A percentile compares a stretch with the other conserved stretches of the same genome.
phyloP scores from a whole-genome alignment of 2,888 invertebrate species.

The Aleiodes alternator region DNA sequence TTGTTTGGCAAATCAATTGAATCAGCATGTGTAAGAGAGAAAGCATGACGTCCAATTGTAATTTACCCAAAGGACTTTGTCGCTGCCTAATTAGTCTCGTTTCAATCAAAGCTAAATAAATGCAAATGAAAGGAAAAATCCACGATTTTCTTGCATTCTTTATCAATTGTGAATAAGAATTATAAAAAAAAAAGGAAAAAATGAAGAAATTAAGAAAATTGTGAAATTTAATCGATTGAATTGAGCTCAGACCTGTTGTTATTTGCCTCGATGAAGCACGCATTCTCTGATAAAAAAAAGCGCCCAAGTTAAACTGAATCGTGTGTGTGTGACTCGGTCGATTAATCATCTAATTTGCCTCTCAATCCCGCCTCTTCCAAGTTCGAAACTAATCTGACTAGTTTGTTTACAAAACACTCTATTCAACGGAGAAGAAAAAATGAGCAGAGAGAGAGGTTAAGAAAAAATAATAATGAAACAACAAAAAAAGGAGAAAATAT shows the following conservation, averaged over 20 bases:
- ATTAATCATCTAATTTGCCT: conserved; percentile 35
- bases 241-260: conserved; percentile 13
- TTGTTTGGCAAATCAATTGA: conserved; percentile 63
- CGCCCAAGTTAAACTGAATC: conserved; percentile 5
- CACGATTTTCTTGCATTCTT: no score
- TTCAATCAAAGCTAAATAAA: conserved; percentile 9
- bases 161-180: background rate
- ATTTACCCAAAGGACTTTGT: conserved; percentile 59
- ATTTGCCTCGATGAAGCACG: conserved; percentile 16
- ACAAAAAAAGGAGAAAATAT: conserved; percentile 8
- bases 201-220: no score
- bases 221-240: conserved; percentile 21
- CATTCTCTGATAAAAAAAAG: conserved; percentile 15
- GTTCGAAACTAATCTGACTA: background rate
- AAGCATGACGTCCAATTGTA: conserved; percentile 32
- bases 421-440: no score
- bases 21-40: background rate
- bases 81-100: conserved; percentile 39
- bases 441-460: background rate
- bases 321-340: conserved; percentile 8
- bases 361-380: conserved; percentile 23
- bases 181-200: no score
- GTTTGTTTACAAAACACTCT: conserved; percentile 12
- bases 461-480: background rate
- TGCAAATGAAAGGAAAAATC: conserved; percentile 17